Base-by-base conservation (phyloP, 2,797 vertebrate species). In the Microcaecilia unicolor region DNA sequence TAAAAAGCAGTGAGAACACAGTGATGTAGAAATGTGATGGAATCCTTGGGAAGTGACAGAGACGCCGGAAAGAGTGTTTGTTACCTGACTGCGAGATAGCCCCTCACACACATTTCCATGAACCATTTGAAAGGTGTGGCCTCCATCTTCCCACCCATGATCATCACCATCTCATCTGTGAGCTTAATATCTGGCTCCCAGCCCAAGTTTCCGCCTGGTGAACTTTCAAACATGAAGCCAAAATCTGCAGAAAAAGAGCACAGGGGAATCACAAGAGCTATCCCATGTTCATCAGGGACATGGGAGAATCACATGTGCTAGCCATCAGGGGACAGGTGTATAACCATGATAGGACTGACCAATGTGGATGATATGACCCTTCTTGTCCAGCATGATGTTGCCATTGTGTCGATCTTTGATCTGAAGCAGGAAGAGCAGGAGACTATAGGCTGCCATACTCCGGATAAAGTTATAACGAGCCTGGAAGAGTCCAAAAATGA, bases 141-240 rank as follows among this genome's bases (percentile, higher is more conserved):
- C 68, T 98, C 94, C 89, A 98, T 98, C 67, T 98, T 98, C 20
- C 93, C 92, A 3, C 94, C 94, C 94, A 97, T 97, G 64, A 98
- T 97, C 94, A 98, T 98, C 76, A 98, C 94, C 94, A 98, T 98
- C 74, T 98, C 94, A 3, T 97, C 94, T 0, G 93, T 98, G 65
- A 98, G 84, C 65, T 98, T 98, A 69, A 98, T 97, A 73, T 98
- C 93, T 0, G 94, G 94, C 58, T 98, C 93, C 93, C 94, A 98
- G 59, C 94, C 93, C 34, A 98, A 79, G 68, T 97, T 98, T 6
- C 94, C 94, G 0, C 94, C 94, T 0, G 94, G 94, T 4, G 94
- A 98, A 55, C 93, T 97, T 71, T 98, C 94, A 33, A 98, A 98
- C 94, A 98, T 98, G 80, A 98, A 98, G 64, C 93, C 94, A 10